These are phyloP conservation scores for Diuraphis noxia DNA, from an alignment of 1,140 invertebrate genomes.

Conservation along the genomic window DNA sequence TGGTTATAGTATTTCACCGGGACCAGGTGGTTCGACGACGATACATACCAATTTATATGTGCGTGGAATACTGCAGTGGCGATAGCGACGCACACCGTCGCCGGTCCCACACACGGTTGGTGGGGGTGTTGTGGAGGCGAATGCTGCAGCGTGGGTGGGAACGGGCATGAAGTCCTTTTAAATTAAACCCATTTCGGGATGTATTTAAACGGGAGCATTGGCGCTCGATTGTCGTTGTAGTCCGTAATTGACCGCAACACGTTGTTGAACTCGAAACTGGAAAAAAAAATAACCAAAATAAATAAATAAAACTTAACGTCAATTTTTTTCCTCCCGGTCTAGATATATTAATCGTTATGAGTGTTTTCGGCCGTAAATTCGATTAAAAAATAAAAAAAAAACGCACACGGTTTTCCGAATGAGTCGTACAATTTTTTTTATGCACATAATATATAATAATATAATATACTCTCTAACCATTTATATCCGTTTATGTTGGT, in stretches of 20 bases:
- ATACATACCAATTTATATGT: slow-evolving; percentile 27
- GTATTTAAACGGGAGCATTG: neutral
- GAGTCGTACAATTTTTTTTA: neutral
- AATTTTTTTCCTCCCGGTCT: neutral
- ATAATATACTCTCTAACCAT: neutral
- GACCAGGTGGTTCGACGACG: slow-evolving; percentile 50
- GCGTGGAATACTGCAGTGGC: neutral
- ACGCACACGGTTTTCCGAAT: neutral
- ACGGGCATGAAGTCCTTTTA: slow-evolving; percentile 3
- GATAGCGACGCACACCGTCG: neutral
- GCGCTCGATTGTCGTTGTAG: neutral
- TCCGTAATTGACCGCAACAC: slow-evolving; percentile 19
- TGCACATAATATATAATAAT: neutral
- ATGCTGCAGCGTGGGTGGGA: neutral
- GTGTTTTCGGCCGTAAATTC: slow-evolving; percentile 16
- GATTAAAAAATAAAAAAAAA: neutral
- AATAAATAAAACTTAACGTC: slow-evolving; percentile 13
- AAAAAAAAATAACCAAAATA: neutral
- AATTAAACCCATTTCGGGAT: slow-evolving; percentile 31
- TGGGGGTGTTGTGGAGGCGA: neutral
- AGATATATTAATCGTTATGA: slow-evolving; percentile 8
- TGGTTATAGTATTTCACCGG: slow-evolving; percentile 37
- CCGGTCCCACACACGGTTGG: too few species aligned
- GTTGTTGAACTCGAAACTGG: slow-evolving; percentile 1
- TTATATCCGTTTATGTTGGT: neutral